Evolutionary conservation across 2,113 vertebrate genomes (phyloP), one percentile per base, ranked within the genome.

Genomic region (Protomyctophum bolini): DNA sequence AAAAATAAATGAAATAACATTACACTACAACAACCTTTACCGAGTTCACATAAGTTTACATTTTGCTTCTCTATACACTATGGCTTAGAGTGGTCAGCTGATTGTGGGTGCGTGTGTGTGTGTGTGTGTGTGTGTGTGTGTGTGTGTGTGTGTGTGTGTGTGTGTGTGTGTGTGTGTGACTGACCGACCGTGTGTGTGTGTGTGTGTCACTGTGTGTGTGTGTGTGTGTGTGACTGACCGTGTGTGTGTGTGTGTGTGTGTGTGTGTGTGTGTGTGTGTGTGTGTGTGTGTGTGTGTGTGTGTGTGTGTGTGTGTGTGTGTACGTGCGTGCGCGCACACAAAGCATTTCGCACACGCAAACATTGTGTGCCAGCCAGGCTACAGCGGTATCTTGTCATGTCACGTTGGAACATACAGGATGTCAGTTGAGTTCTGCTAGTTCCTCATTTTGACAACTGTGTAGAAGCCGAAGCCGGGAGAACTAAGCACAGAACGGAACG

Each of bases 391-490:
- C 48, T n/a, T 14, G 3, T 10, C 1, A 15, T 10, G 21, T 21
- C 21, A 15, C 8, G 1, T 14, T 29, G 6, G 58, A 9, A 14
- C 4, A 12, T 29, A 46, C 6, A 12, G 11, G 41, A 3, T 21
- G 41, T 21, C 14, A 12, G 41, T 50, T 76, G 52, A 65, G 52
- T 49, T 71, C 12, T 7, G 59, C 11, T 2, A 75, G 67, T 83
- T 86, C 70, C 82, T 80, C 80, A 46, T 77, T 28, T 41, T 50
- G 51, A 14, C 10, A 73, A 12, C 1, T n/a, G n/a, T 10, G 11
- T 54, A 29, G 14, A 41, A 49, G 59, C 21, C 21, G 21, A 21
- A 74, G 41, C 29, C 8, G 52, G 74, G 80, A 83, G 78, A n/a
- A n/a, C n/a, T n/a, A 76, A 84, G 86, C 63, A 56, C 57, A 70